Percentiles rank a stretch among this genome's conserved stretches.
Evolutionary conservation across 2,888 invertebrate genomes (phyloP).

Genomic region (Latrodectus elegans): DNA sequence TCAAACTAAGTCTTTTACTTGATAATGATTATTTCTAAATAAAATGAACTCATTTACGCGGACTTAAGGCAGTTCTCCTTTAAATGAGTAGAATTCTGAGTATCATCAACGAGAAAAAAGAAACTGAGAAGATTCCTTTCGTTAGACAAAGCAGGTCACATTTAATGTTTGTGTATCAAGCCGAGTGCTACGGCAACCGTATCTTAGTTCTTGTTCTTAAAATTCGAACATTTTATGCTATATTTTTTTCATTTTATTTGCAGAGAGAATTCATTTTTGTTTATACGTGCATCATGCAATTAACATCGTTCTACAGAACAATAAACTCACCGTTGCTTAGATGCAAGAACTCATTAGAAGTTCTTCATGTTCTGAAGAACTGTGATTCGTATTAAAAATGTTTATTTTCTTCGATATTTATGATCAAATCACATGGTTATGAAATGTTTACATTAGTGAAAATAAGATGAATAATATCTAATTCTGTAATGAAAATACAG

Average conservation of each 20-base stretch:
- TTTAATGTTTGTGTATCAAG: slow-evolving; percentile 13
- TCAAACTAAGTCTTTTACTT: not conserved
- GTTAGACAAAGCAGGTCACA: slow-evolving; percentile 15
- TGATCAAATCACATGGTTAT: too few species aligned
- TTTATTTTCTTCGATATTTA: too few species aligned
- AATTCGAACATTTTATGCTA: not conserved
- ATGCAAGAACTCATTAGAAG: not conserved
- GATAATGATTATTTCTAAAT: not conserved
- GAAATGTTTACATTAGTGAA: too few species aligned
- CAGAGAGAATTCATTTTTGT: not conserved
- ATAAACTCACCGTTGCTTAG: not conserved
- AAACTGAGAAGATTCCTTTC: not conserved
- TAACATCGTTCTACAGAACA: not conserved
- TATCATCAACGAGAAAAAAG: not conserved
- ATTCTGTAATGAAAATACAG: too few species aligned
- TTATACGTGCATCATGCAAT: not conserved
- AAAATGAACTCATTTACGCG: not conserved
- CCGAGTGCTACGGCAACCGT: slow-evolving; percentile 23
- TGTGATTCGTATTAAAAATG: too few species aligned
- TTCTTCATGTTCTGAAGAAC: too few species aligned
- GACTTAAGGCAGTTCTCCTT: not conserved
- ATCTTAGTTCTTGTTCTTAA: not conserved
- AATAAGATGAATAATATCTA: too few species aligned
- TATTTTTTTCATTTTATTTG: not conserved
- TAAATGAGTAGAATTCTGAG: not conserved